Percentiles rank a stretch among this genome's conserved stretches.
Conservation (phyloP, 2,888 invertebrate species). For the Syrphus vitripennis region DNA sequence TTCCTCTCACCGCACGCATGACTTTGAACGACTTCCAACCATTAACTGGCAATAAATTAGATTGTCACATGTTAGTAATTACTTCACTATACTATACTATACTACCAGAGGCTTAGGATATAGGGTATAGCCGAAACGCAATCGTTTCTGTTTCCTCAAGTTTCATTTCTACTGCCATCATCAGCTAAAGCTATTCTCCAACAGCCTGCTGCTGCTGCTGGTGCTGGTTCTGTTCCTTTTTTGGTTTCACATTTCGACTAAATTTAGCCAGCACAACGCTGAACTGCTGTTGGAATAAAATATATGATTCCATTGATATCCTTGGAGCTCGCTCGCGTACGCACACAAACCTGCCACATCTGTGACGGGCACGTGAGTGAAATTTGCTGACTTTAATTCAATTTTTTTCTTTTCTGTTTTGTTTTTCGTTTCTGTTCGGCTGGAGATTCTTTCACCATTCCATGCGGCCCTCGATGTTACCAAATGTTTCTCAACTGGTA, state of each 20-base stretch:
- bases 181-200: neutral
- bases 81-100: constrained; percentile 22
- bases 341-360: constrained; percentile 51
- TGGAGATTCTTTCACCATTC: neutral
- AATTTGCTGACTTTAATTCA: constrained; percentile 59
- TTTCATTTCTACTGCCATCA: neutral
- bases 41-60: constrained; percentile 67
- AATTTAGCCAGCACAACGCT: neutral
- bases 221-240: neutral
- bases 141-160: constrained; percentile 26
- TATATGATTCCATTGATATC: constrained; percentile 42
- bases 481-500: constrained; percentile 44
- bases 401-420: constrained; percentile 19
- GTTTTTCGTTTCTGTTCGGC: neutral
- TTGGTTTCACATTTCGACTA: constrained; percentile 53
- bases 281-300: constrained; percentile 10
- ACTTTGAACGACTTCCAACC: constrained; percentile 60
- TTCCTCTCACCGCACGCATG: constrained; percentile 35
- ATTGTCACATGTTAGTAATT: constrained; percentile 69
- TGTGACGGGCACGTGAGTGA: constrained; percentile 66
- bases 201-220: neutral
- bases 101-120: neutral
- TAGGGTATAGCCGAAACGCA: neutral
- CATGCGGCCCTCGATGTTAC: constrained; percentile 41
- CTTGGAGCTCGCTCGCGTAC: constrained; percentile 43